Evolutionary conservation across 2,113 vertebrate species (phyloP).

Genomic region (Hydrochoerus hydrochaeris): DNA sequence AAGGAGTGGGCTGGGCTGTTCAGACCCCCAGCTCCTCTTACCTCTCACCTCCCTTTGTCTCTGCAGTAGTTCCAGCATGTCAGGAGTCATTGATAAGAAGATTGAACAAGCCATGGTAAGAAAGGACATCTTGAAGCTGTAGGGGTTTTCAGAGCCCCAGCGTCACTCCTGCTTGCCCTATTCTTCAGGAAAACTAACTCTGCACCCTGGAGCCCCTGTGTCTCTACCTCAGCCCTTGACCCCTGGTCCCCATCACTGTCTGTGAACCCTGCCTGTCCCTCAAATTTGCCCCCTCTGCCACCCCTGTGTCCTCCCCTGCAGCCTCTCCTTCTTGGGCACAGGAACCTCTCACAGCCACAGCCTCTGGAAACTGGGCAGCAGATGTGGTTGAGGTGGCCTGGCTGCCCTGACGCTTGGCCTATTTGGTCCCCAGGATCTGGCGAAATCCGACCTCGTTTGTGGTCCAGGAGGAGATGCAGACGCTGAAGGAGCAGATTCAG

Average conservation of each 20-base stretch:
- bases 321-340: background rate
- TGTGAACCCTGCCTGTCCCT: background rate
- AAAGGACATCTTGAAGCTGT: background rate
- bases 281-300: background rate
- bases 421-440: conserved; percentile 85
- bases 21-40: conserved; percentile 25
- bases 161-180: background rate
- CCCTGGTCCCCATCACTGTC: background rate
- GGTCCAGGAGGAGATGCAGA: conserved; percentile 89
- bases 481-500: conserved; percentile 88
- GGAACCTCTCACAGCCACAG: background rate
- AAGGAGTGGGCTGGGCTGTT: background rate
- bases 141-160: too few species aligned
- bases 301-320: background rate
- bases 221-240: too few species aligned
- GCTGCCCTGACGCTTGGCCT: background rate
- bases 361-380: background rate
- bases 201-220: background rate
- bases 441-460: conserved; percentile 90
- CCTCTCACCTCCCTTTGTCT: conserved; percentile 63
- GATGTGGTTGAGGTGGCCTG: background rate
- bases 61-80: conserved; percentile 84
- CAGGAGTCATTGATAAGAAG: conserved; percentile 89
- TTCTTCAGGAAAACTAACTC: background rate
- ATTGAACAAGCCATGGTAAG: conserved; percentile 92